Base-by-base conservation (phyloP, 1,140 invertebrate genomes). In the Drosophila lini region DNA sequence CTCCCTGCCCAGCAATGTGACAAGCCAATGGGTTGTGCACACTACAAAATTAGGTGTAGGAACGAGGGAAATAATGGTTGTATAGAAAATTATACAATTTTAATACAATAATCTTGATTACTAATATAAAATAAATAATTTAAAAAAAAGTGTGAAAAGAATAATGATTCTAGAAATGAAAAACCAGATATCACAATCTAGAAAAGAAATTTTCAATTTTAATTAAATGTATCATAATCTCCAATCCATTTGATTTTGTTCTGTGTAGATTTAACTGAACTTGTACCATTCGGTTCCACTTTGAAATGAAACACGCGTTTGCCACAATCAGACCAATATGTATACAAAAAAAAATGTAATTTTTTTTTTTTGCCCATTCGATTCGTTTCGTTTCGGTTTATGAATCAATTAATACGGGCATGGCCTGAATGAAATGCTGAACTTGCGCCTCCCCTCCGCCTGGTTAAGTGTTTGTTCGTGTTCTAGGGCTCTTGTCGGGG, bases 361-460 rank as follows among this genome's bases (percentile, higher is more conserved):
- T 11, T 61, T 42, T 41, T 42, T 41, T 38, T 67, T 16, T 41
- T 38, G 40, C 25, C 25, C 25, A 28, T 28, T 50, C n/a, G 57
- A 44, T 74, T 52, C 60, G 62, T 48, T 73, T 36, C 56, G 56
- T 73, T 80, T 80, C 34, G 56, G 62, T 45, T 71, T 75, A 82
- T 88, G 83, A 88, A 86, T 86, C 83, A 86, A 88, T 86, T 86
- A 84, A 81, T 73, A 61, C 69, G 53, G 71, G 56, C 42, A 67
- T 74, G 75, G 77, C 58, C 25, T 64, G 41, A 82, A 75, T 82
- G 70, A 82, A 86, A 71, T 81, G 63, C 61, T 78, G 63, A 81
- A 74, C 78, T 74, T 64, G 63, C 57, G 73, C 68, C 44, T 25
- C 68, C 64, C 74, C 56, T 59, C 55, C 60, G 52, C 50, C 69